These are phyloP conservation scores for Otus scops DNA, from an alignment of 2,797 vertebrate species.

Conservation along the genomic window DNA sequence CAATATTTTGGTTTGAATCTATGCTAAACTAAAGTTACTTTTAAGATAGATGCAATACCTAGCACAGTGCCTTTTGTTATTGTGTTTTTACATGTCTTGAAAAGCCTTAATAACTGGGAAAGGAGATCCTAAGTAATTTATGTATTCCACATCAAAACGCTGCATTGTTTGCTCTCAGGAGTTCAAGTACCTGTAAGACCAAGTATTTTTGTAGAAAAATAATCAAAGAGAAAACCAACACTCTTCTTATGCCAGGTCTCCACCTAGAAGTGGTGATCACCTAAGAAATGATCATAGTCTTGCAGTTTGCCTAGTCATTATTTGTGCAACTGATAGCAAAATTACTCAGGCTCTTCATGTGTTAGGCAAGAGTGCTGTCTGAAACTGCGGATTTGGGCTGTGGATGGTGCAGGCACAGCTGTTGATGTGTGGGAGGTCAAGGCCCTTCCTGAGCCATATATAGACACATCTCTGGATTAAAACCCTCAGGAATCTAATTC, in stretches of 20 bases:
- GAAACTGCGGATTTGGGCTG: background rate
- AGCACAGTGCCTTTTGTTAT: background rate
- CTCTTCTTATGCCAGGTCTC: rapidly evolving
- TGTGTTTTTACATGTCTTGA: background rate
- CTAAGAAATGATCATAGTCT: rapidly evolving
- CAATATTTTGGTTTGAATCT: background rate
- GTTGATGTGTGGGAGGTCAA: rapidly evolving
- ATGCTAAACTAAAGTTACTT: background rate
- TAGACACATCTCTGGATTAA: background rate
- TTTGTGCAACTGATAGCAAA: background rate
- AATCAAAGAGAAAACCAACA: background rate
- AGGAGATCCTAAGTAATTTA: background rate
- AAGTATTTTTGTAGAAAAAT: background rate
- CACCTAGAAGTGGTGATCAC: background rate
- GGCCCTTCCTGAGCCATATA: background rate
- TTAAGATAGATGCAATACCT: background rate
- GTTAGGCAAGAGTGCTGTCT: background rate
- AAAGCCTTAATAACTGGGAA: background rate
- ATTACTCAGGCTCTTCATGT: background rate
- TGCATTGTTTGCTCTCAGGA: background rate
- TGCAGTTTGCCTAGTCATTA: too few species aligned
- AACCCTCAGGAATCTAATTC: background rate
- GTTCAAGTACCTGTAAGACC: background rate
- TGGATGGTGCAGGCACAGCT: background rate
- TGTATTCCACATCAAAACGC: background rate